These are phyloP conservation scores for Anoncus sp. DNA, from an alignment of 2,888 invertebrate species.

Conservation along the genomic window DNA sequence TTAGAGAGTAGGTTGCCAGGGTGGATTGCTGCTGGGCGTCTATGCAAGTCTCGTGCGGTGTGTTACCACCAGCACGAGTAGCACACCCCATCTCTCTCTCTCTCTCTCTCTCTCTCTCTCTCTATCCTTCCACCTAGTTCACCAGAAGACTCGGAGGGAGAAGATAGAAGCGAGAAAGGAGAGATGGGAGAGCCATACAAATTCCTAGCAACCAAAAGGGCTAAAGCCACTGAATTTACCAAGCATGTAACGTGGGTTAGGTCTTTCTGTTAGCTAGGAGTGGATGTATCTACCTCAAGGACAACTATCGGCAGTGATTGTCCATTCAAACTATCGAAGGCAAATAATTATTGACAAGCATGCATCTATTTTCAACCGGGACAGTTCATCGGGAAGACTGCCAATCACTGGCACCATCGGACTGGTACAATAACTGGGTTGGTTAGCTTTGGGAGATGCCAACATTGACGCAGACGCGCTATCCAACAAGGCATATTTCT, in stretches of 20 bases:
- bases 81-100: constrained; percentile 32
- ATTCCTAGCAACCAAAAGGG: not conserved
- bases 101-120: constrained; percentile 58
- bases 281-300: no score
- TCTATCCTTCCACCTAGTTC: not conserved
- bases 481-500: no score
- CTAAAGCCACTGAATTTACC: not conserved
- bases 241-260: not conserved
- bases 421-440: no score
- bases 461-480: no score
- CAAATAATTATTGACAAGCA: no score
- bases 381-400: not conserved
- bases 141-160: not conserved
- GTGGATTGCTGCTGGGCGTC: constrained; percentile 48
- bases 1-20: constrained; percentile 9
- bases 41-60: constrained; percentile 57
- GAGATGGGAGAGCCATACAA: not conserved
- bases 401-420: constrained; percentile 7
- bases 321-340: no score
- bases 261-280: not conserved
- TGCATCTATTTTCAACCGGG: no score
- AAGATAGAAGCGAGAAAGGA: not conserved
- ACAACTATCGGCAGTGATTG: no score
- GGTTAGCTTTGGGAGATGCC: no score
- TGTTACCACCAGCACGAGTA: constrained; percentile 56